Evolutionary conservation across 2,113 vertebrate species (phyloP).

Genomic region (Eulacestoma nigropectus): DNA sequence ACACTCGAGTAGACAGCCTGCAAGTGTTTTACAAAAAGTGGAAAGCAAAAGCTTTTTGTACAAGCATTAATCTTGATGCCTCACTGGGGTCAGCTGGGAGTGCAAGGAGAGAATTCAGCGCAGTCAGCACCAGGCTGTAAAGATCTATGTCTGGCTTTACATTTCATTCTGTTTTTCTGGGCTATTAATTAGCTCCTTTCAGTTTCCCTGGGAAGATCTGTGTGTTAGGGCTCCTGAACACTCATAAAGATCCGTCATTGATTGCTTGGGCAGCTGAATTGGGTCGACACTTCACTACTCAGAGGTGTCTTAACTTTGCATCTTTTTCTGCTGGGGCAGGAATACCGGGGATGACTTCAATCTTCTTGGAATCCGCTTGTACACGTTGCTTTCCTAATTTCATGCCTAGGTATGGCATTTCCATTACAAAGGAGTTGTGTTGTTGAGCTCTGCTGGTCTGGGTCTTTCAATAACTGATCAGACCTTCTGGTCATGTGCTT

Average conservation of each 20-base stretch:
- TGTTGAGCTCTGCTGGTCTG: not conserved
- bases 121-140: not conserved
- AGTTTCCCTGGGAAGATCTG: not conserved
- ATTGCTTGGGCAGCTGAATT: not conserved
- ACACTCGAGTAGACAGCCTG: not conserved
- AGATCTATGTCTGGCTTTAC: conserved; percentile 3
- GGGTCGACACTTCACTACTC: not conserved
- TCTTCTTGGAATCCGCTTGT: not conserved
- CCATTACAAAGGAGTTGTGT: conserved; percentile 36
- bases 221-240: not conserved
- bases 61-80: not conserved
- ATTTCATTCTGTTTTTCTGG: conserved; percentile 12
- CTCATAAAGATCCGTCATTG: not conserved
- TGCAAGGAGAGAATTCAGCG: not conserved
- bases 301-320: not conserved
- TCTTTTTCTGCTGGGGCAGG: conserved; percentile 28
- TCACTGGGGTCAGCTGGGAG: not conserved
- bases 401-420: conserved; percentile 27
- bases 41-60: not conserved
- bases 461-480: conserved; percentile 24
- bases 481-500: conserved; percentile 22
- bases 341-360: not conserved
- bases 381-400: not conserved
- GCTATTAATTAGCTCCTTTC: conserved; percentile 31
- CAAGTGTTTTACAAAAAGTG: not conserved